These are phyloP conservation scores for Helicorthomorpha holstii DNA, from an alignment of 1,140 invertebrate species.

Conservation along the genomic window DNA sequence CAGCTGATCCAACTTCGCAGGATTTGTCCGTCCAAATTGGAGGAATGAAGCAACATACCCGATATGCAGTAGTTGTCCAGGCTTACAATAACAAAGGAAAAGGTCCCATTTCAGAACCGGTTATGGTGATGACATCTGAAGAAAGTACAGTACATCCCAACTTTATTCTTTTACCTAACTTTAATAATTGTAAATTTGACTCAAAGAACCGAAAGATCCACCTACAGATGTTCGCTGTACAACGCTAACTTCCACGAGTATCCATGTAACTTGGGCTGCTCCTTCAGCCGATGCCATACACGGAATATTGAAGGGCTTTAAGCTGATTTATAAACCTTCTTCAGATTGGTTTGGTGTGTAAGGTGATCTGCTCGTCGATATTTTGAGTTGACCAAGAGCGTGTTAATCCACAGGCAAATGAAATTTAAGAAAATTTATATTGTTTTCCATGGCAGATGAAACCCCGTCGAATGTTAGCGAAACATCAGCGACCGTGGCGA, in stretches of 20 bases:
- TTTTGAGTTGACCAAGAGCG: too few species aligned
- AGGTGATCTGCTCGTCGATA: not conserved
- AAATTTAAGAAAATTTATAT: too few species aligned
- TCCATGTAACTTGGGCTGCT: conserved; percentile 37
- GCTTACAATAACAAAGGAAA: conserved; percentile 88
- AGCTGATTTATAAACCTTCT: conserved; percentile 14
- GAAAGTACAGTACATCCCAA: conserved; percentile 37
- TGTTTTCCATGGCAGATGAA: not conserved
- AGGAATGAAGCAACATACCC: conserved; percentile 72
- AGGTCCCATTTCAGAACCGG: conserved; percentile 73
- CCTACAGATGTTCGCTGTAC: conserved; percentile 81
- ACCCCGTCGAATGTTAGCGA: not conserved
- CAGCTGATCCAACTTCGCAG: conserved; percentile 14
- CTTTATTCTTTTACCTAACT: not conserved
- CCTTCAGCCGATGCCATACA: conserved; percentile 26
- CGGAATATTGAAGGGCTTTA: conserved; percentile 28
- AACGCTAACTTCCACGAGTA: conserved; percentile 78
- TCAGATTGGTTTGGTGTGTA: not conserved
- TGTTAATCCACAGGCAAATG: too few species aligned
- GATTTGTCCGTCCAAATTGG: conserved; percentile 38
- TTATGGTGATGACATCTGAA: conserved; percentile 64
- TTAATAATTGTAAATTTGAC: not conserved
- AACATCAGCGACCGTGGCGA: not conserved
- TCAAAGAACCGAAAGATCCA: conserved; percentile 54
- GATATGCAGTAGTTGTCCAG: conserved; percentile 89